Evolutionary conservation across 2,113 vertebrate species (phyloP).

Genomic region (Hypomesus transpacificus): DNA sequence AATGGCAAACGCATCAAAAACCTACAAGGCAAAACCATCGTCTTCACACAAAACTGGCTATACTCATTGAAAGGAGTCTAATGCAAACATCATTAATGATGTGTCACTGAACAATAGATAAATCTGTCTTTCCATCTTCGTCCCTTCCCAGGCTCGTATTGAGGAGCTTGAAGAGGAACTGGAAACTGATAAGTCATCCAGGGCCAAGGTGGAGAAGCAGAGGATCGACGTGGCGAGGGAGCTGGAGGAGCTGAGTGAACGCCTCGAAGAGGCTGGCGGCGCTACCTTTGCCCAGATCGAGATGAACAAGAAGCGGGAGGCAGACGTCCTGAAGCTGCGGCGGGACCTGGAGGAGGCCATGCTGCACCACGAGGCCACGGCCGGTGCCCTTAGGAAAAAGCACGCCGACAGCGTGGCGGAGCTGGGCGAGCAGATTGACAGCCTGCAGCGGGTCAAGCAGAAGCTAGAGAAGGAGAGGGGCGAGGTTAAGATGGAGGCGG

Average conservation of each 20-base stretch:
- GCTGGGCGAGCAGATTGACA: constrained; percentile 88
- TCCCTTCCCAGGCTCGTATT: constrained; percentile 72
- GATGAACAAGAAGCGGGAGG: constrained; percentile 85
- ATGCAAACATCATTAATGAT: not conserved
- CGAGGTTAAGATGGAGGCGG: constrained; percentile 87
- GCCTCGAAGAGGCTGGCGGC: constrained; percentile 86
- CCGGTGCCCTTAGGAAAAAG: constrained; percentile 80
- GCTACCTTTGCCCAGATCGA: constrained; percentile 79
- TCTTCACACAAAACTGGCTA: not conserved
- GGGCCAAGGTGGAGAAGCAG: constrained; percentile 90
- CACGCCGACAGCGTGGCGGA: constrained; percentile 80
- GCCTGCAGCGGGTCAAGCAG: constrained; percentile 86
- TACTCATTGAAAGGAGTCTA: not conserved
- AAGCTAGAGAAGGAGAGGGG: constrained; percentile 91
- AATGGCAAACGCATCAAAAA: not conserved
- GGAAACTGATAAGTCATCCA: constrained; percentile 80
- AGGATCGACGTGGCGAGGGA: constrained; percentile 81
- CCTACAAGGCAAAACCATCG: not conserved
- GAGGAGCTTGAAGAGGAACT: constrained; percentile 94
- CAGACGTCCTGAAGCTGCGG: constrained; percentile 80
- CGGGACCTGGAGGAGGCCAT: constrained; percentile 86
- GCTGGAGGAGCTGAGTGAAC: constrained; percentile 88
- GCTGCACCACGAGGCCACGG: constrained; percentile 80
- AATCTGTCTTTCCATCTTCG: not conserved
- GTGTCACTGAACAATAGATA: not conserved